A percentile compares a stretch with the other conserved stretches of the same genome.
Evolutionary conservation across 2,113 vertebrate species (phyloP).

Genomic region (Rallus limicola): DNA sequence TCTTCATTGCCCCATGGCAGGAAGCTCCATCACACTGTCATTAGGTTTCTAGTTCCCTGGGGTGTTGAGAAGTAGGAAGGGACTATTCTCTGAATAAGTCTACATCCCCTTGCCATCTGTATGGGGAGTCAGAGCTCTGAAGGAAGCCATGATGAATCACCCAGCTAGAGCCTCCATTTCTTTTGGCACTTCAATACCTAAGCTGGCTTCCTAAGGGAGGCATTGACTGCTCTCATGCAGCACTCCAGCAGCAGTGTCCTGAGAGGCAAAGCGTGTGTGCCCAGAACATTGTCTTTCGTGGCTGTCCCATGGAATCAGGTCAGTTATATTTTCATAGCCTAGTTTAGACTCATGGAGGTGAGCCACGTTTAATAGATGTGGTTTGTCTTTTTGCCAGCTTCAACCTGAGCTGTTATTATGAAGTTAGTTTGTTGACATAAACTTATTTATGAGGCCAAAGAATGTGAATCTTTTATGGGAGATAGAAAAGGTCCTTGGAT

Average conservation of each 20-base stretch:
- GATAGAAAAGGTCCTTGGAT: background rate
- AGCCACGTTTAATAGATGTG: background rate
- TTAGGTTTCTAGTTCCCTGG: background rate
- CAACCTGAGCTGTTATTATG: background rate
- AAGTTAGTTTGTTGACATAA: background rate
- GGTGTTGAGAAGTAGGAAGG: background rate
- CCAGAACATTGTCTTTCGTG: background rate
- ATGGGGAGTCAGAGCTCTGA: background rate
- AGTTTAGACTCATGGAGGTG: background rate
- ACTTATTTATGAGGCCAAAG: background rate
- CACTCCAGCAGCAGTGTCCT: background rate
- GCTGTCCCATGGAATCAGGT: background rate
- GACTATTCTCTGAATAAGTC: background rate
- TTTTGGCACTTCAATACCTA: background rate
- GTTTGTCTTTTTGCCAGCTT: background rate
- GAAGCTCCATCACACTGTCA: background rate
- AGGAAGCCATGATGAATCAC: background rate
- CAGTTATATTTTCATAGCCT: background rate
- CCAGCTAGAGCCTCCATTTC: background rate
- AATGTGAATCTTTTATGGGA: background rate
- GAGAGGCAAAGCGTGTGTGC: background rate
- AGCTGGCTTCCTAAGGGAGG: background rate
- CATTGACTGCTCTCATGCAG: accelerated
- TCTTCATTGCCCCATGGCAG: background rate
- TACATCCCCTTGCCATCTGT: background rate